Base-by-base conservation (phyloP, 2,888 invertebrate species). In the Chymomyza caudatula region DNA sequence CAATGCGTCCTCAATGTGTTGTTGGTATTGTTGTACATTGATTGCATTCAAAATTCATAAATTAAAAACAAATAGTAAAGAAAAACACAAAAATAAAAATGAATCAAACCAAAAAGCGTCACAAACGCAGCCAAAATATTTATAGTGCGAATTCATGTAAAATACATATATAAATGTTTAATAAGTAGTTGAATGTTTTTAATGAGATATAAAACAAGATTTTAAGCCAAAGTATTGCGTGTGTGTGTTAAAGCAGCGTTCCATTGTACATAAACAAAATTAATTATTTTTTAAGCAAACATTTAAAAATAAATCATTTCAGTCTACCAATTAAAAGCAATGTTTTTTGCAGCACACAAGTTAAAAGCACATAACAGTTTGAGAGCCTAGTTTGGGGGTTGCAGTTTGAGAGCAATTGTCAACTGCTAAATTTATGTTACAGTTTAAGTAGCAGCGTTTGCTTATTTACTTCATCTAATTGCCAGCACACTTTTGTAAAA, bases 121-220 rank as follows among this genome's bases (percentile, higher is more conserved):
- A 59, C 47, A 47, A 37, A 5, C 15, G 51, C 20, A 73, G 85
- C 79, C 80, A 80, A 80, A 81, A 68, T 79, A 71, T 71, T 67
- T 69, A 68, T 72, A 71, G 71, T 60, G 44, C 60, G 23, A 67
- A 71, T 60, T 60, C 71, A 57, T 58, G 51, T 71, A 60, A 57
- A 71, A 67, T 60, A 43, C 19, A 63, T 58, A 69, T 56, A 69
- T 64, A 60, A 71, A 60, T 65, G 20, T 13, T 72, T 63, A 65
- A 58, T 78, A 86, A 80, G 86, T 81, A 81, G 80, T 83, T 78
- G 74, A 81, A 85, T 83, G 74, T 81, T 78, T 84, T 73, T 69
- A 69, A 73, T 20, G 19, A 17, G 6, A 5, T 13, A 20, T 49
- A 49, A 68, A 17, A n/a, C 19, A 53, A 52, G 68, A 66, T 65